A percentile compares a stretch with the other conserved stretches of the same genome.
Conservation (phyloP, 2,797 vertebrate species). For the Hypotaenidia philippensis region DNA sequence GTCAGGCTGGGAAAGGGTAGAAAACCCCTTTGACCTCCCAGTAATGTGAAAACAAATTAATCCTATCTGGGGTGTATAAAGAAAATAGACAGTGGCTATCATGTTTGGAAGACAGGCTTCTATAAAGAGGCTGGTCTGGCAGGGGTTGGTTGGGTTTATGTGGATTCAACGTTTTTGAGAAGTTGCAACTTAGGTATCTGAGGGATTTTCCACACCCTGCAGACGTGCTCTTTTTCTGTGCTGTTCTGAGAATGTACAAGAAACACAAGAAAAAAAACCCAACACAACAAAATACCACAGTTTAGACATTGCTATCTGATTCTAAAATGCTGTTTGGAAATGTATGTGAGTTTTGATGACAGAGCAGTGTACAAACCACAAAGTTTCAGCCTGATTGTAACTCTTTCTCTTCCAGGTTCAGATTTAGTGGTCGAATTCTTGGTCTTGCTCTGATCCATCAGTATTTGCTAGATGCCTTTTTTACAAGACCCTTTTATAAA, state of each 20-base stretch:
- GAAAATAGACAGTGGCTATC: neutral
- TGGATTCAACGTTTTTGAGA: neutral
- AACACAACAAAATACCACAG: neutral
- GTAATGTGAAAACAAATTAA: neutral
- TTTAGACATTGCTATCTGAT: slow-evolving; percentile 40
- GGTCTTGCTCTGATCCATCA: slow-evolving; percentile 96
- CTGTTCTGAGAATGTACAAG: slow-evolving; percentile 8
- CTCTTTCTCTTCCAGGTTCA: slow-evolving; percentile 87
- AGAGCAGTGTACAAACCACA: slow-evolving; percentile 1
- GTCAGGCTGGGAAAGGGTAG: neutral
- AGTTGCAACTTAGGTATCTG: neutral
- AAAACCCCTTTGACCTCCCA: neutral
- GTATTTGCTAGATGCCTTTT: slow-evolving; percentile 97
- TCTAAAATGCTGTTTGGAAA: slow-evolving; percentile 31
- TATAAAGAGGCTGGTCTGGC: neutral
- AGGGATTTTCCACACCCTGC: slow-evolving; percentile 14
- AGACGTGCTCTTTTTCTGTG: neutral
- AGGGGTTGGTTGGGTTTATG: neutral
- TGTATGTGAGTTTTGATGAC: slow-evolving; percentile 9
- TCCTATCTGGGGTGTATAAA: neutral
- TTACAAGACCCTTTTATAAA: slow-evolving; percentile 97
- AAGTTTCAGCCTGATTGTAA: neutral
- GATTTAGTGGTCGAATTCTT: slow-evolving; percentile 96
- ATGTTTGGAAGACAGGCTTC: neutral
- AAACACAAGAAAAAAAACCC: neutral